Evolutionary conservation across 2,888 invertebrate genomes (phyloP), one percentile per base, ranked within the genome.

Genomic region (Dromius quadrimaculatus): DNA sequence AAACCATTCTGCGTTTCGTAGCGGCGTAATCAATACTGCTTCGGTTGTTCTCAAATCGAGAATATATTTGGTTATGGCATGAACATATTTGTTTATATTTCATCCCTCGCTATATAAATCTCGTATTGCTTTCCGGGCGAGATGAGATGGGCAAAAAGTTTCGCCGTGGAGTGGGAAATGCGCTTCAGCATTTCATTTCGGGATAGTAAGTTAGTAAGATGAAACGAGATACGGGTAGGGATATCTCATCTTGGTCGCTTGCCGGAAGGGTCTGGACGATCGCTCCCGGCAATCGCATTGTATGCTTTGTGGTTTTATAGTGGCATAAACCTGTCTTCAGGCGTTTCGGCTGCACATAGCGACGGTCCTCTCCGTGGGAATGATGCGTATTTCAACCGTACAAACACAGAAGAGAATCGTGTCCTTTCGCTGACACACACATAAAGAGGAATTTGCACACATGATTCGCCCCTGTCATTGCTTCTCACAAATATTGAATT

Each of bases 241-340:
- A 66, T 66, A 66, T 57, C 36, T 54, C 47, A 13, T 43, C 45
- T 38, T 41, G 41, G 41, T 11, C 62, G 54, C 41, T 66, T 54
- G 54, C 66, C 54, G 66, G 54, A 66, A 54, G 50, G 54, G 66
- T 66, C 65, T 41, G 66, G 66, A 41, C 54, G 54, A 66, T 66
- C 54, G 66, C 66, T 66, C 66, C 23, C 41, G 57, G 66, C 66
- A 66, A 66, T 66, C 66, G 66, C 54, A 66, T 66, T 66, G 66
- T 66, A 66, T 50, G 66, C 66, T 66, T 66, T 66, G 66, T 57
- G 66, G 66, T 54, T 66, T 66, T 66, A 66, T 66, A 66, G 66
- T 66, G 54, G 36, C 66, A 66, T 66, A 66, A 66, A 66, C 66
- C 66, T 66, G 66, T 66, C 66, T 57, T 32, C 66, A 41, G 54